A percentile compares a stretch with the other conserved stretches of the same genome.
Evolutionary conservation across 2,888 invertebrate genomes (phyloP).

Genomic region (Epinotia ramella): DNA sequence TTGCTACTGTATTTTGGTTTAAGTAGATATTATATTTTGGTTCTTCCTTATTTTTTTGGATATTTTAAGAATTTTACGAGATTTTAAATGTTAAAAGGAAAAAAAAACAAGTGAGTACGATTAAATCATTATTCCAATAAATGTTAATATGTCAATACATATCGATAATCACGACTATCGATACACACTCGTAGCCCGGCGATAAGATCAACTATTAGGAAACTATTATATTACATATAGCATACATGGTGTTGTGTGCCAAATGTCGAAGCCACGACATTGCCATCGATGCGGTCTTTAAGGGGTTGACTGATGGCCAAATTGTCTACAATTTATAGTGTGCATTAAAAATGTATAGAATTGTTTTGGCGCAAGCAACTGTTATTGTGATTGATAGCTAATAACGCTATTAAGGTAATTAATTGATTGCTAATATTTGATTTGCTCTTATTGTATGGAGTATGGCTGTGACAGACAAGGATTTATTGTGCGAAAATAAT

Average conservation of each 20-base stretch:
- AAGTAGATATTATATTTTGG: too few relatives aligned
- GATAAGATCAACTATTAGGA: conserved; percentile 24
- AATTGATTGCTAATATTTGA: background rate
- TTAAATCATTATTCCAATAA: too few relatives aligned
- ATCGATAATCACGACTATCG: conserved; percentile 13
- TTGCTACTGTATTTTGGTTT: too few relatives aligned
- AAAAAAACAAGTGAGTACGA: too few relatives aligned
- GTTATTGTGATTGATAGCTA: background rate
- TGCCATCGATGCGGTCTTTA: conserved; percentile 18
- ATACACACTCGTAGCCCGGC: conserved; percentile 1
- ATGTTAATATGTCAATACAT: background rate
- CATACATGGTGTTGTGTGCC: conserved; percentile 22
- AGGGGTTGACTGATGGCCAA: conserved; percentile 41
- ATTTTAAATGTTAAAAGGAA: too few relatives aligned
- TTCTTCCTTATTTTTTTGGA: too few relatives aligned
- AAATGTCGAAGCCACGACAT: conserved; percentile 21
- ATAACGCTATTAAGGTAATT: background rate
- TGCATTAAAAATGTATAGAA: conserved; percentile 13
- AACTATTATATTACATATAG: conserved; percentile 3
- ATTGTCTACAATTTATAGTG: conserved; percentile 19
- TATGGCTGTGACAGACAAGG: background rate
- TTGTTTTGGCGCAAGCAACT: conserved; percentile 3
- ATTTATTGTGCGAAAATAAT: background rate
- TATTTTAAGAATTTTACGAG: too few relatives aligned
- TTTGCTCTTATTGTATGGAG: background rate